Evolutionary conservation across 1,140 invertebrate genomes (phyloP), one percentile per base, ranked within the genome.

Genomic region (Teleogryllus occipitalis): DNA sequence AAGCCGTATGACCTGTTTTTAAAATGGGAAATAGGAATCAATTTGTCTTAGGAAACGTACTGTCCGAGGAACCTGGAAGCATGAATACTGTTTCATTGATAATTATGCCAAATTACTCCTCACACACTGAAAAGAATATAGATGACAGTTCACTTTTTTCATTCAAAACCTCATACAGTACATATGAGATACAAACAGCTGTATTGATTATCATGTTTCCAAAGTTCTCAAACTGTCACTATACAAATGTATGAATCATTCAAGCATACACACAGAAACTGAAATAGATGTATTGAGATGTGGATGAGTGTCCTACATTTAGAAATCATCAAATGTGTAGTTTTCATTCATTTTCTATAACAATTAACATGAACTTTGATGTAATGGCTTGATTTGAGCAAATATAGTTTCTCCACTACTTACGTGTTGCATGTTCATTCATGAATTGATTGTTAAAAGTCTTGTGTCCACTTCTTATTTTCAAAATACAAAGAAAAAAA

Each of bases 361-460:
- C 79, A 80, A 80, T 80, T 18, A 80, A 80, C 79, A 75, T 72
- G 76, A 77, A 80, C 10, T 65, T 48, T 77, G 79, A 77, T 80
- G 79, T 77, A 80, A 77, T 75, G 48, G 8, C 54, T 74, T 8
- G 48, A 76, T 54, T 80, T 80, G 79, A 80, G 79, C 79, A 80
- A 80, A 80, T 80, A 74, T 77, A 80, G 14, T 80, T 80, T 77
- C 54, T 65, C 18, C 54, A 65, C 54, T 65, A 65, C 54, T 80
- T 77, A 77, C 18, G 79, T 80, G 75, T 47, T 76, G 48, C 72
- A 54, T 76, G 76, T 76, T 27, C 76, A 47, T 47, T n/a, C 47
- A 77, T 80, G 49, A 76, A 80, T 76, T 72, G 79, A 65, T 80
- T 72, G 75, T 47, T 77, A 74, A 80, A 79, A 79, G 74, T 79